These are phyloP conservation scores for Bucorvus abyssinicus DNA, from an alignment of 2,797 vertebrate genomes.

Conservation along the genomic window DNA sequence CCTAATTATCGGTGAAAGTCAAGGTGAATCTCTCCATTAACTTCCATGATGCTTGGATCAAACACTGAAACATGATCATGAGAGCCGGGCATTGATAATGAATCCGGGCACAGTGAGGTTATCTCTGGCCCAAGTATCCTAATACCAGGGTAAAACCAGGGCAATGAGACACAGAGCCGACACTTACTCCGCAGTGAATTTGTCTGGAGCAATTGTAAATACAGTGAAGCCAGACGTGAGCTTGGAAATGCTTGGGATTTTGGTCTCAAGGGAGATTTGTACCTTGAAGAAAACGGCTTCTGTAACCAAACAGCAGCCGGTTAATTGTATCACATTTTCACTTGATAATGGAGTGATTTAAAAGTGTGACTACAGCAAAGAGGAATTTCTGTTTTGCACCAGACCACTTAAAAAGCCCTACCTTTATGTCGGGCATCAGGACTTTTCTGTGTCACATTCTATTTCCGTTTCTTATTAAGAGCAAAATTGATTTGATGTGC, in stretches of 20 bases:
- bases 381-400: conserved; percentile 13
- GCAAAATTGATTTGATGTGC: conserved; percentile 34
- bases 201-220: background rate
- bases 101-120: background rate
- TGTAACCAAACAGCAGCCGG: background rate
- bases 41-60: background rate
- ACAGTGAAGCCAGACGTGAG: background rate
- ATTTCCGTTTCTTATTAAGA: conserved; percentile 25
- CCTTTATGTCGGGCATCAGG: background rate
- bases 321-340: conserved; percentile 17
- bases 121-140: background rate
- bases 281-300: background rate
- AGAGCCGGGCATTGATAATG: background rate
- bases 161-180: background rate
- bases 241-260: background rate
- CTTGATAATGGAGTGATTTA: background rate
- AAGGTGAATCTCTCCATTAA: conserved; percentile 52
- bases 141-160: background rate
- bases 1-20: background rate
- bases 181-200: background rate
- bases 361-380: background rate
- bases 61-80: background rate
- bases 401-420: background rate
- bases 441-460: background rate
- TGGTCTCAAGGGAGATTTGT: background rate